Conservation (phyloP, 2,113 vertebrate species). For the Oncorhynchus kisutch region DNA sequence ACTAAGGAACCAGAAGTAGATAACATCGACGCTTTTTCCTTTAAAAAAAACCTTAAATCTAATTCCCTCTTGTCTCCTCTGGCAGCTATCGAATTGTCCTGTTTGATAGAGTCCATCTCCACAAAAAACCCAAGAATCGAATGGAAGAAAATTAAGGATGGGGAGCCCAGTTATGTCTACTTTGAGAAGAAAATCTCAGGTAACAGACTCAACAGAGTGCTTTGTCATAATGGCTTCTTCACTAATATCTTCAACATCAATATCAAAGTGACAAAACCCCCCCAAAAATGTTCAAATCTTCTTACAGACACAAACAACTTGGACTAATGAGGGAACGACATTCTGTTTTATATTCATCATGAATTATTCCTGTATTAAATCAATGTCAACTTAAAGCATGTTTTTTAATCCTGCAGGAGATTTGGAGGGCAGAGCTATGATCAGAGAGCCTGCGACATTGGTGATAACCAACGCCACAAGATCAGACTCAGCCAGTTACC, state of each 20-base stretch:
- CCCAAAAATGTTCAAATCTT: not conserved
- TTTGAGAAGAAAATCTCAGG: slow-evolving; percentile 86
- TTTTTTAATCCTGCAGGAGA: slow-evolving; percentile 73
- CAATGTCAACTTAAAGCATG: no score
- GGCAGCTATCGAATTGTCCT: slow-evolving; percentile 88
- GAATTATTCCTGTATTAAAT: no score
- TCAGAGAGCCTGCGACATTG: slow-evolving; percentile 83
- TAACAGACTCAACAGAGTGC: slow-evolving; percentile 44
- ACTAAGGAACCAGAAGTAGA: not conserved
- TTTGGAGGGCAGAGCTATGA: slow-evolving; percentile 79
- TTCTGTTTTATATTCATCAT: no score
- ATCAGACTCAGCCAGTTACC: slow-evolving; percentile 86
- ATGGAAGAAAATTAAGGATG: slow-evolving; percentile 92
- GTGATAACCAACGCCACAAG: slow-evolving; percentile 88
- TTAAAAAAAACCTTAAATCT: not conserved
- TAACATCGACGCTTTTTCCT: not conserved
- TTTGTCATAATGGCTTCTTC: not conserved
- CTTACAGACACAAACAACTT: not conserved
- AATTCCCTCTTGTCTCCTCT: not conserved
- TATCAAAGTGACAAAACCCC: not conserved
- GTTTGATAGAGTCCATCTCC: slow-evolving; percentile 87
- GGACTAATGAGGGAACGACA: no score
- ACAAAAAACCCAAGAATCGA: slow-evolving; percentile 86
- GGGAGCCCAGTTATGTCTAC: slow-evolving; percentile 87
- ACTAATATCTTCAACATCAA: not conserved